A percentile compares a stretch with the other conserved stretches of the same genome.
These are phyloP conservation scores for Eospalax fontanierii DNA, from an alignment of 2,797 vertebrate species.

Conservation along the genomic window DNA sequence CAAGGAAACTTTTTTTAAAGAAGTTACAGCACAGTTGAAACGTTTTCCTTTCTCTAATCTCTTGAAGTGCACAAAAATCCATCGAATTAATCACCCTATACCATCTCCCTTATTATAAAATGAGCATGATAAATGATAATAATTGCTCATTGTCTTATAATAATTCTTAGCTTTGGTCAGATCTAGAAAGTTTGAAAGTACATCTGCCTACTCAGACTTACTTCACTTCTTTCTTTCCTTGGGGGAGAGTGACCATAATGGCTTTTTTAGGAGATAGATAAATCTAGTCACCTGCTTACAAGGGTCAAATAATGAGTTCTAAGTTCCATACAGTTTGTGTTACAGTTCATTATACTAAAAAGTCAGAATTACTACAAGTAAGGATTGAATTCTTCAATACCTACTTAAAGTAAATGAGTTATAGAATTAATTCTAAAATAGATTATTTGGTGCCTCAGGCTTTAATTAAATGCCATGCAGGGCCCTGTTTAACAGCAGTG, in stretches of 20 bases:
- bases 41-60: constrained; percentile 46
- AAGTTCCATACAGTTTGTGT: constrained; percentile 32
- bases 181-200: constrained; percentile 56
- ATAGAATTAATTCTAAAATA: constrained; percentile 85
- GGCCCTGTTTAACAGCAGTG: constrained; percentile 51
- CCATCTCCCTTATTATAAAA: constrained; percentile 66
- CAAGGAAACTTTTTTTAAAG: constrained; percentile 34
- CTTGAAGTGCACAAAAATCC: constrained; percentile 31
- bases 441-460: constrained; percentile 82
- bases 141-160: constrained; percentile 63
- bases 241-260: background rate
- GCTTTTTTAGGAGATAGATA: background rate
- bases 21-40: constrained; percentile 51
- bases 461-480: constrained; percentile 82
- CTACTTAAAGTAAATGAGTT: constrained; percentile 83
- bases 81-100: constrained; percentile 68
- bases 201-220: background rate
- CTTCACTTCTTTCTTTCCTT: constrained; percentile 62
- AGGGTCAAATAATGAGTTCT: constrained; percentile 49
- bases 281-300: constrained; percentile 6
- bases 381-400: constrained; percentile 79
- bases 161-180: constrained; percentile 62
- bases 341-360: constrained; percentile 72
- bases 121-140: constrained; percentile 72
- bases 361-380: constrained; percentile 65